Evolutionary conservation across 35 echinoderm and acorn worm genomes (phyloP).

Genomic region (Strongylocentrotus purpuratus): DNA sequence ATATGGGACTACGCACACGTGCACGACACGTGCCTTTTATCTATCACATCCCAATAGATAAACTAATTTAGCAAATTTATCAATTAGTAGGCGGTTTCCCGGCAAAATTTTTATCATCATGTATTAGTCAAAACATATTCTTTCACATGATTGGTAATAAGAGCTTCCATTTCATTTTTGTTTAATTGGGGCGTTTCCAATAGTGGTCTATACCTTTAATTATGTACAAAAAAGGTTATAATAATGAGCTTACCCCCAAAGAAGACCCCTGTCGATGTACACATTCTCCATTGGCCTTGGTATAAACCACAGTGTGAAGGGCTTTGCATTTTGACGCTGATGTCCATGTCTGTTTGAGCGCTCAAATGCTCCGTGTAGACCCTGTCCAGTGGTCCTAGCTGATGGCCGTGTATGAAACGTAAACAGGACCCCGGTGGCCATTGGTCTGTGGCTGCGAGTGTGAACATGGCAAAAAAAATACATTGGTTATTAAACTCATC

Average conservation of each 20-base stretch:
- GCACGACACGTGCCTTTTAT: too few species aligned
- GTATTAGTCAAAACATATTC: too few species aligned
- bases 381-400: conserved; percentile 76
- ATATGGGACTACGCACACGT: too few species aligned
- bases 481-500: not conserved
- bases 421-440: conserved; percentile 89
- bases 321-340: conserved; percentile 93
- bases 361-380: conserved; percentile 62
- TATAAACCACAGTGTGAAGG: conserved; percentile 89
- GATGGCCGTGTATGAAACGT: conserved; percentile 84
- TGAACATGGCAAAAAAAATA: not conserved
- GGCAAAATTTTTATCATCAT: too few species aligned
- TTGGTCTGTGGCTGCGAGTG: conserved; percentile 64
- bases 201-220: too few species aligned
- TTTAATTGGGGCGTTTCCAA: too few species aligned
- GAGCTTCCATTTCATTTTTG: too few species aligned
- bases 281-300: conserved; percentile 99
- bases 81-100: too few species aligned
- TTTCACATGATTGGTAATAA: too few species aligned
- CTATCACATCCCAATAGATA: too few species aligned
- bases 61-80: too few species aligned
- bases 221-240: too few species aligned
- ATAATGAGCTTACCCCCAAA: conserved; percentile 76
- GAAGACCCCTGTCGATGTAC: conserved; percentile 79
- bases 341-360: conserved; percentile 69